Evolutionary conservation across 2,797 vertebrate genomes (phyloP).

Genomic region (Catharus ustulatus): DNA sequence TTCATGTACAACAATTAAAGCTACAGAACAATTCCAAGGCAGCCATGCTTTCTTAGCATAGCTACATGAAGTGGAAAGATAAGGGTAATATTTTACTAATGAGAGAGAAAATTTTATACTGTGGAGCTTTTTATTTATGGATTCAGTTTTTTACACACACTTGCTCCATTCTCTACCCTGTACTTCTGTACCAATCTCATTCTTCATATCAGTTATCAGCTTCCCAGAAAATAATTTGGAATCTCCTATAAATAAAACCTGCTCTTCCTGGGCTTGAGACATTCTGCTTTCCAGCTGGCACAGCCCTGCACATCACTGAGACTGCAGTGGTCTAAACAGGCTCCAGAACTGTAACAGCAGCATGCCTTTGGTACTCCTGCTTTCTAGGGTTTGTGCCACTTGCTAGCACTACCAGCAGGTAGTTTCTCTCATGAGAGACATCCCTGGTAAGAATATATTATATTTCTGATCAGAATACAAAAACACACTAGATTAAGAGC

Average conservation of each 20-base stretch:
- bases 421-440: background rate
- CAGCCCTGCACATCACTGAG: background rate
- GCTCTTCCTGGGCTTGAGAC: background rate
- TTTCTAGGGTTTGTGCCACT: background rate
- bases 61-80: background rate
- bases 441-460: background rate
- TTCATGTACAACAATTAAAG: background rate
- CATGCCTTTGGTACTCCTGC: background rate
- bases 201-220: background rate
- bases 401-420: background rate
- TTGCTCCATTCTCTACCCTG: background rate
- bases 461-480: background rate
- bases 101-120: background rate
- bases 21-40: background rate
- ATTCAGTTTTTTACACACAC: background rate
- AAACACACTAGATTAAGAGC: background rate
- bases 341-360: background rate
- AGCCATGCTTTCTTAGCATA: background rate
- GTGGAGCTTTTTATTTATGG: background rate
- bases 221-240: background rate
- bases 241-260: background rate
- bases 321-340: background rate
- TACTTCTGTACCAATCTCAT: background rate
- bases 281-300: background rate
- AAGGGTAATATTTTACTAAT: background rate